phyloP scores from a whole-genome alignment of 2,113 vertebrate genomes.

The Vidua macroura region DNA sequence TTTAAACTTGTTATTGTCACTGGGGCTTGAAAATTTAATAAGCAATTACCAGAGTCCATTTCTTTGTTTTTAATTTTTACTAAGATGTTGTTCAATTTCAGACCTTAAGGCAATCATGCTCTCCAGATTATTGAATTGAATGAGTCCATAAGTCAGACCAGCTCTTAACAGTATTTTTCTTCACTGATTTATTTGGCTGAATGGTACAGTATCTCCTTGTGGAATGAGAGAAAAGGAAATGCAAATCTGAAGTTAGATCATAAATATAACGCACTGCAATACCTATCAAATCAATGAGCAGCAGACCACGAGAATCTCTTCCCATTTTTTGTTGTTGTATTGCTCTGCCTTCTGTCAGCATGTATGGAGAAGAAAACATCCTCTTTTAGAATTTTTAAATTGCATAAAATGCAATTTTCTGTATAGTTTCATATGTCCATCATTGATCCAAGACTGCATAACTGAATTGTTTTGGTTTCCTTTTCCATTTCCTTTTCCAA shows the following conservation, averaged over 20 bases:
- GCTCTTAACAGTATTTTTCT: constrained; percentile 54
- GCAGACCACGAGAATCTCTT: neutral
- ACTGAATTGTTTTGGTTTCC: constrained; percentile 31
- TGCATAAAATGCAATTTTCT: neutral
- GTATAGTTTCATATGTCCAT: neutral
- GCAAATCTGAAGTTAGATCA: constrained; percentile 14
- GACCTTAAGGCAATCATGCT: constrained; percentile 67
- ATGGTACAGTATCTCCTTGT: constrained; percentile 13
- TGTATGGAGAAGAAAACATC: fast-evolving
- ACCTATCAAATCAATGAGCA: neutral
- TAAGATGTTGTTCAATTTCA: constrained; percentile 65
- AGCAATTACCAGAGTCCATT: constrained; percentile 74
- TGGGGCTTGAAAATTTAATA: constrained; percentile 76
- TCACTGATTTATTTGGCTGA: constrained; percentile 58
- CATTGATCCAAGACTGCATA: neutral
- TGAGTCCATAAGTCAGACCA: constrained; percentile 42
- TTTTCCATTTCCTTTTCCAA: constrained; percentile 9
- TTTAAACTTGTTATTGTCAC: constrained; percentile 79
- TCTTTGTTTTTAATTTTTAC: constrained; percentile 76
- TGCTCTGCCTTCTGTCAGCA: neutral
- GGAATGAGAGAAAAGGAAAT: constrained; percentile 19
- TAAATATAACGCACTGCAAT: neutral
- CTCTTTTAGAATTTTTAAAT: neutral
- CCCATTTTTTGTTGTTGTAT: neutral
- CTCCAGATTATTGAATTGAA: constrained; percentile 70